Conservation (phyloP, 2,797 vertebrate genomes). For the Eurystomus glaucurus region DNA sequence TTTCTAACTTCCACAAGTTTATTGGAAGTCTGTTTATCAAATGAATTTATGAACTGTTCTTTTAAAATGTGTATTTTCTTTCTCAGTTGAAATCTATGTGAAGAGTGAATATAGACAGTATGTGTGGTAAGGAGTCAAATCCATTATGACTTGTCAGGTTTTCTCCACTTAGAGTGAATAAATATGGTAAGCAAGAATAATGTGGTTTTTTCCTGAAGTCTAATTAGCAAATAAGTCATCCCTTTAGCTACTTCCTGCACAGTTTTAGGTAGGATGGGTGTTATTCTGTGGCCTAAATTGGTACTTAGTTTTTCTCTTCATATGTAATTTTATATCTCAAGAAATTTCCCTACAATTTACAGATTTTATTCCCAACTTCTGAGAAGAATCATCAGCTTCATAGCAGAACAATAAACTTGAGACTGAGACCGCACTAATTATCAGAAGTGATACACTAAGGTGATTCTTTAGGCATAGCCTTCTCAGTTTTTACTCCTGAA, state of each 20-base stretch:
- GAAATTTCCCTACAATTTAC: background rate
- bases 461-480: background rate
- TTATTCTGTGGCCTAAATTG: background rate
- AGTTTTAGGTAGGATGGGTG: background rate
- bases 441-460: background rate
- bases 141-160: background rate
- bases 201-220: background rate
- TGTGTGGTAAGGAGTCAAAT: background rate
- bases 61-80: background rate
- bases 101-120: background rate
- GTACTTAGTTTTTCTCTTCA: background rate
- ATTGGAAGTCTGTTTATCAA: slow-evolving; percentile 47
- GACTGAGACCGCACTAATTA: background rate
- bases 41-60: slow-evolving; percentile 31
- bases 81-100: background rate
- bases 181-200: slow-evolving; percentile 25
- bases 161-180: slow-evolving; percentile 33
- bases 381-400: background rate
- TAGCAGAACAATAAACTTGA: background rate
- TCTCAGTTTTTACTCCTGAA: background rate
- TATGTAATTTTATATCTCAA: background rate
- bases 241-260: background rate
- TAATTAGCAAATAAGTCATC: background rate
- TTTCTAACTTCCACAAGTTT: slow-evolving; percentile 55
- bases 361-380: background rate